Percentiles rank a stretch among this genome's conserved stretches.
phyloP scores from a whole-genome alignment of 1,140 invertebrate genomes.

The Drosophila pallidifrons region DNA sequence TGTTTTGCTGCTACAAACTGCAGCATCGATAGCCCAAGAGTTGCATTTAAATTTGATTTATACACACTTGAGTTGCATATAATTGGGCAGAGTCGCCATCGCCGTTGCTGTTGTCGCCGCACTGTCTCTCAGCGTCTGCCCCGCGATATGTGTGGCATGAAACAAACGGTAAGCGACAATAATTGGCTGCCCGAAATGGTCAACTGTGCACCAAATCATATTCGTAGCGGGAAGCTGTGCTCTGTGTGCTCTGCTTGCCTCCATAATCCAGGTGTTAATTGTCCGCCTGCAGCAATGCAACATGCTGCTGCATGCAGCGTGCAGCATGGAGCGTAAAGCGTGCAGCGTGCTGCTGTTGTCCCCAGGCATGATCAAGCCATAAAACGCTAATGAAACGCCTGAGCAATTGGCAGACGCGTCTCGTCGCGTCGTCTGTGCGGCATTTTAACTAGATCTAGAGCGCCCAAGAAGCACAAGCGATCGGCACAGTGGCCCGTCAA shows the following conservation, averaged over 20 bases:
- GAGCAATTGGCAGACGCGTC: constrained; percentile 43
- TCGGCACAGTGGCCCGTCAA: constrained; percentile 41
- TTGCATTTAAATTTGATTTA: constrained; percentile 83
- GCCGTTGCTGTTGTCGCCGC: constrained; percentile 33
- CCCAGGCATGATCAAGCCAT: constrained; percentile 45
- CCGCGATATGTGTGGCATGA: constrained; percentile 5
- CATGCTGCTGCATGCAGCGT: constrained; percentile 8
- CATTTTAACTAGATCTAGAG: constrained; percentile 66
- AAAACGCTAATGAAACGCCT: constrained; percentile 53
- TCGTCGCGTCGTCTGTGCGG: constrained; percentile 15
- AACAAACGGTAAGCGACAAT: constrained; percentile 21
- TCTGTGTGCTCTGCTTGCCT: background rate
- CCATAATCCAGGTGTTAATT: constrained; percentile 49
- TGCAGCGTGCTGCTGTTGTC: constrained; percentile 25
- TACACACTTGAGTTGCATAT: constrained; percentile 70
- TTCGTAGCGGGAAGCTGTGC: constrained; percentile 43
- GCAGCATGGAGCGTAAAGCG: background rate
- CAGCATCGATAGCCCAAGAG: constrained; percentile 53
- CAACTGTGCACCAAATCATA: constrained; percentile 35
- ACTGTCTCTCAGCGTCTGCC: constrained; percentile 36
- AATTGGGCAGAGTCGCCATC: constrained; percentile 74
- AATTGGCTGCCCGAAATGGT: constrained; percentile 51
- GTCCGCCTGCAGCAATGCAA: constrained; percentile 46
- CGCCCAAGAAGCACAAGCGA: constrained; percentile 18
- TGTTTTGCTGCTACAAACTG: constrained; percentile 53